These are phyloP conservation scores for Agriopis aurantiaria DNA, from an alignment of 2,888 invertebrate species.

Conservation along the genomic window DNA sequence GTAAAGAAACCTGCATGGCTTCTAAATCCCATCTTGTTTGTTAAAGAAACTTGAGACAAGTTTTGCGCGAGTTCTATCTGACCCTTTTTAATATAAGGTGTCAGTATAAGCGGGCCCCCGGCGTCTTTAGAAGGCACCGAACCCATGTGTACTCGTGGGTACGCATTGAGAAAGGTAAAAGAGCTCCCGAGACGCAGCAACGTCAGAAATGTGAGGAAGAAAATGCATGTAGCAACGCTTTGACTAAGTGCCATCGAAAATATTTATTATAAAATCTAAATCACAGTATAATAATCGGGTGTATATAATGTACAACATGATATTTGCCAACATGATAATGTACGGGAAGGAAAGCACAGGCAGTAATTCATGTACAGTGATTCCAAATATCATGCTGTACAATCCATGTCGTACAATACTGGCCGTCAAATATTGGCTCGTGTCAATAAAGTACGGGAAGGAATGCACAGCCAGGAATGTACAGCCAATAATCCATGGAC, in stretches of 20 bases:
- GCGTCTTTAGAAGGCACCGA: conserved; percentile 53
- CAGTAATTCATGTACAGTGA: too few relatives aligned
- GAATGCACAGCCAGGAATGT: too few relatives aligned
- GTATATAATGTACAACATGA: too few relatives aligned
- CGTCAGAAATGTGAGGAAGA: conserved; percentile 3
- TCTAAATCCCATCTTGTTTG: conserved; percentile 69
- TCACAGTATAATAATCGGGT: too few relatives aligned
- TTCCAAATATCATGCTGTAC: too few relatives aligned
- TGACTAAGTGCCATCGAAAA: conserved; percentile 5
- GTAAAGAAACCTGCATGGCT: conserved; percentile 89
- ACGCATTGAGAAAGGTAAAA: conserved; percentile 63
- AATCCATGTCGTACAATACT: too few relatives aligned
- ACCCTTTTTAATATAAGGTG: conserved; percentile 85
- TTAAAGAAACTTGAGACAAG: conserved; percentile 68
- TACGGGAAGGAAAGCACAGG: too few relatives aligned
- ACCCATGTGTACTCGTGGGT: conserved; percentile 68
- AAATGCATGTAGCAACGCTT: not conserved
- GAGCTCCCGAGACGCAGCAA: conserved; percentile 11
- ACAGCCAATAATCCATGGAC: too few relatives aligned
- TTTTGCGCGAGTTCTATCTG: conserved; percentile 78
- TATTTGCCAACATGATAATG: too few relatives aligned
- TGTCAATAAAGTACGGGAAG: too few relatives aligned
- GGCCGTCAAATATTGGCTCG: too few relatives aligned
- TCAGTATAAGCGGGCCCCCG: conserved; percentile 84
- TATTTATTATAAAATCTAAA: not conserved